These are phyloP conservation scores for Craseonycteris thonglongyai DNA, from an alignment of 2,113 vertebrate genomes.

Conservation along the genomic window DNA sequence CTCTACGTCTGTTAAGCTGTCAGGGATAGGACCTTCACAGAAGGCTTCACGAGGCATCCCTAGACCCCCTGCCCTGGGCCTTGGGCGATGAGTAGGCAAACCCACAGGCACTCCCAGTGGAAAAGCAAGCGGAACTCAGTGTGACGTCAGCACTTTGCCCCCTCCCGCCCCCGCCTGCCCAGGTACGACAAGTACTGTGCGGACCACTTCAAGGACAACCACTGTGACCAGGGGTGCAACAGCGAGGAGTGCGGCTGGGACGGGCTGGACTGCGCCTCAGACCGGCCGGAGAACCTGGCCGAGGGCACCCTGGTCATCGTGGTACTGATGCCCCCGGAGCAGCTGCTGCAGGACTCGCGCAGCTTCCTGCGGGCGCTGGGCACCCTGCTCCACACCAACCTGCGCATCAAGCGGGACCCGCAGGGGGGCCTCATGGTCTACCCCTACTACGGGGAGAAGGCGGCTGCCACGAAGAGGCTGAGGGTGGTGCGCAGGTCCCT, in stretches of 20 bases:
- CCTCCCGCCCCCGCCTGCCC: neutral
- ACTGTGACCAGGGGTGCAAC: constrained; percentile 92
- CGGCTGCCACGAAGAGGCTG: constrained; percentile 33
- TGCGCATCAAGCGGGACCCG: constrained; percentile 84
- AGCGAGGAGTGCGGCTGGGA: constrained; percentile 95
- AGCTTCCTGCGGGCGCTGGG: constrained; percentile 90
- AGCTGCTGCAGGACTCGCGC: constrained; percentile 86
- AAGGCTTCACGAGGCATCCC: neutral
- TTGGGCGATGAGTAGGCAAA: neutral
- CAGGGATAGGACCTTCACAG: neutral
- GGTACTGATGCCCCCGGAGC: constrained; percentile 88
- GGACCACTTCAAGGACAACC: constrained; percentile 87
- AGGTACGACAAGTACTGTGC: constrained; percentile 93
- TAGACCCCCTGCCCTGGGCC: neutral
- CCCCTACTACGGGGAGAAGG: constrained; percentile 82
- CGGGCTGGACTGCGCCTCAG: constrained; percentile 87
- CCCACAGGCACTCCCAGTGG: neutral
- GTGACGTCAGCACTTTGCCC: neutral
- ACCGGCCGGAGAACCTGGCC: constrained; percentile 81
- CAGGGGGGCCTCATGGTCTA: constrained; percentile 87
- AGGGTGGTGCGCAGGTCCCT: constrained; percentile 69
- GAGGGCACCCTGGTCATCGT: constrained; percentile 89
- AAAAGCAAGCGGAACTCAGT: neutral
- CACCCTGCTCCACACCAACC: constrained; percentile 88
- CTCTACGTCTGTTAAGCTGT: fast-evolving